Conservation (phyloP, 2,888 invertebrate genomes). For the Leptinotarsa juncta region DNA sequence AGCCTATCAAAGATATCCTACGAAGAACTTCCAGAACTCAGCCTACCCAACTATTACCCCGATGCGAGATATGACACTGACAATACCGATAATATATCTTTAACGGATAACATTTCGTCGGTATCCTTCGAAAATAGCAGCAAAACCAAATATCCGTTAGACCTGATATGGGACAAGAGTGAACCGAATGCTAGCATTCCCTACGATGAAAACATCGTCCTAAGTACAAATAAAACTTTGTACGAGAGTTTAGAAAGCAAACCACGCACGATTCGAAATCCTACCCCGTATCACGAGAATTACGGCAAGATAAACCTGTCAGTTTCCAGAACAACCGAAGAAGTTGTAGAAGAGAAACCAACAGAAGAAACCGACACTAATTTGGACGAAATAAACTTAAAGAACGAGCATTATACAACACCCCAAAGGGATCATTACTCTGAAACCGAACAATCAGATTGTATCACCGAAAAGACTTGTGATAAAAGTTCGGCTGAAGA, state of each 20-base stretch:
- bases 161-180: conserved; percentile 44
- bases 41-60: conserved; percentile 65
- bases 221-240: conserved; percentile 55
- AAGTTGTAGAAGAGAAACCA: conserved; percentile 27
- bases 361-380: conserved; percentile 56
- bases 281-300: conserved; percentile 54
- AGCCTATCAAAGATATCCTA: conserved; percentile 52
- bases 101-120: conserved; percentile 62
- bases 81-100: conserved; percentile 66
- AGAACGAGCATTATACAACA: conserved; percentile 23
- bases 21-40: conserved; percentile 60
- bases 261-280: conserved; percentile 61
- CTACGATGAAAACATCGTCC: conserved; percentile 64
- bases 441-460: conserved; percentile 33
- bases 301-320: conserved; percentile 46
- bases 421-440: conserved; percentile 32
- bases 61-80: conserved; percentile 68
- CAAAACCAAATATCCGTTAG: conserved; percentile 61
- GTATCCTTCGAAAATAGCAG: conserved; percentile 57
- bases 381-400: conserved; percentile 55
- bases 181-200: conserved; percentile 57
- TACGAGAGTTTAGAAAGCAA: conserved; percentile 57
- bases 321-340: not conserved
- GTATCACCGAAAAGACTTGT: conserved; percentile 16
- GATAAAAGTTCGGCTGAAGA: conserved; percentile 17